phyloP scores from a whole-genome alignment of 2,113 vertebrate genomes.

The Sinocyclocheilus anshuiensis region DNA sequence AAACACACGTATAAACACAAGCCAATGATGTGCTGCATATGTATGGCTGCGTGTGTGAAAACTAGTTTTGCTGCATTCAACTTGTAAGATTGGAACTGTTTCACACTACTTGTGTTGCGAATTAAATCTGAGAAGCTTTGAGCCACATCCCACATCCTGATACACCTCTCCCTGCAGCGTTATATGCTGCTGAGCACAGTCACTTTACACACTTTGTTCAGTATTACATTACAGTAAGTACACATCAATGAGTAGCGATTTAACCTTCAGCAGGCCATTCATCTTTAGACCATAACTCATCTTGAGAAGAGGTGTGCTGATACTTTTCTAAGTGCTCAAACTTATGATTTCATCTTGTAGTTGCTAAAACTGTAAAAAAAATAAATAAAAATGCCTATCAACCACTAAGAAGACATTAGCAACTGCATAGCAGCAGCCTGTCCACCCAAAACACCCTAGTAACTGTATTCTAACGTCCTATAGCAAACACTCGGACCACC shows the following conservation, averaged over 20 bases:
- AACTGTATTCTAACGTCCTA: neutral
- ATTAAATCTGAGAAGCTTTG: neutral
- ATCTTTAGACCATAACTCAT: no score
- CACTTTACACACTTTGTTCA: neutral
- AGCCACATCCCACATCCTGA: constrained; percentile 5
- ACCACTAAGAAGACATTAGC: no score
- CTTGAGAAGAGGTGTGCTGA: no score
- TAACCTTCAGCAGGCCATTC: neutral
- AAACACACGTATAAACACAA: neutral
- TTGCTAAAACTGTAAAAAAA: no score
- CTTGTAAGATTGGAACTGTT: neutral
- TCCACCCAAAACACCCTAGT: neutral
- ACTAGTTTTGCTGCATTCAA: neutral
- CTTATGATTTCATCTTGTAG: no score
- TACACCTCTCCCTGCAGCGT: neutral
- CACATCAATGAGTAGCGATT: neutral
- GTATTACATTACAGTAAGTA: neutral
- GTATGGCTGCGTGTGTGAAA: neutral
- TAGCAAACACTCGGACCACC: no score
- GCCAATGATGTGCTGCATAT: neutral
- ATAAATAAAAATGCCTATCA: no score
- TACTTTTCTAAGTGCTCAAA: no score
- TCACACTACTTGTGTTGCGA: neutral
- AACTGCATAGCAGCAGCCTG: neutral
- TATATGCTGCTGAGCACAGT: neutral